phyloP scores from a whole-genome alignment of 2,888 invertebrate genomes.

The Sphaerophoria rueppellii region DNA sequence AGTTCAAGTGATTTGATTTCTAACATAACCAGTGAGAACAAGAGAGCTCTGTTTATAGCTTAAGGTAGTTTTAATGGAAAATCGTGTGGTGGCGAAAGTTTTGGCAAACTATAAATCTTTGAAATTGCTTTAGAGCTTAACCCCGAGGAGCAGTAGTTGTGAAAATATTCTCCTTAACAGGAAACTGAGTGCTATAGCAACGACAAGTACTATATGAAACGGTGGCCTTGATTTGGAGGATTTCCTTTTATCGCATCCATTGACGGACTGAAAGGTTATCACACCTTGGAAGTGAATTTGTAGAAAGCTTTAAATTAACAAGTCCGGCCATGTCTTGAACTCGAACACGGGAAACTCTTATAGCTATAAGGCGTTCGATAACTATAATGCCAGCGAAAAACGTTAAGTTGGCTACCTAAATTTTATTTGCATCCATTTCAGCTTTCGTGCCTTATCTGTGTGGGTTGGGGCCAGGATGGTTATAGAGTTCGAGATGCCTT shows the following conservation, averaged over 20 bases:
- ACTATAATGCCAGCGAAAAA: slow-evolving; percentile 49
- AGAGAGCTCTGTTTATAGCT: neutral
- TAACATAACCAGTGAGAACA: neutral
- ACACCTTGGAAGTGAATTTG: neutral
- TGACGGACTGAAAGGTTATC: neutral
- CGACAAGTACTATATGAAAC: slow-evolving; percentile 42
- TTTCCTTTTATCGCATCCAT: neutral
- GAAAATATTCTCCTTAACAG: neutral
- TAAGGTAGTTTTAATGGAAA: neutral
- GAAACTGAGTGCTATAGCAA: slow-evolving; percentile 30
- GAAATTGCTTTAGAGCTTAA: slow-evolving; percentile 59
- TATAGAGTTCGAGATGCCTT: no score
- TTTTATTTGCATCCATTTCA: slow-evolving; percentile 56
- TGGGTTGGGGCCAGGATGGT: neutral
- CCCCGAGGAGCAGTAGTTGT: neutral
- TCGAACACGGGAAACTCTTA: neutral
- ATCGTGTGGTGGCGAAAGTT: slow-evolving; percentile 43
- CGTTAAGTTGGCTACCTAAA: slow-evolving; percentile 57
- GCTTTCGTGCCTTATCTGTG: slow-evolving; percentile 67
- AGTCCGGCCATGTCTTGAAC: neutral
- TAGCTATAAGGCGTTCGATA: slow-evolving; percentile 52
- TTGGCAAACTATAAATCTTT: slow-evolving; percentile 67
- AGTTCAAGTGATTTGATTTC: slow-evolving; percentile 53
- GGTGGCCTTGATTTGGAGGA: slow-evolving; percentile 46
- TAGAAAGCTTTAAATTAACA: neutral